Evolutionary conservation across 2,113 vertebrate genomes (phyloP).

Genomic region (Leucopsar rothschildi): DNA sequence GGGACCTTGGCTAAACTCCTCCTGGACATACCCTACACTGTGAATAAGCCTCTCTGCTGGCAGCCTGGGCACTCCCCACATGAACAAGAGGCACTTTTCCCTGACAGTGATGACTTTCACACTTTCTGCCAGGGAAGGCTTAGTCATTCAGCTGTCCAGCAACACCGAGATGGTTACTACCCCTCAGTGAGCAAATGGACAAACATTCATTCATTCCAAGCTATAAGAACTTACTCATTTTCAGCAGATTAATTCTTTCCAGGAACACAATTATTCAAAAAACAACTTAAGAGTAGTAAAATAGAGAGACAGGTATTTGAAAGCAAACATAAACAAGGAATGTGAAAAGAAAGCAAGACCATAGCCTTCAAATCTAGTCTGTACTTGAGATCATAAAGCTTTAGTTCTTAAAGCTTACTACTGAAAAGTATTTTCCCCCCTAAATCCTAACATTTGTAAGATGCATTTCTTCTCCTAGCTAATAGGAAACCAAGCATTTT

Average conservation of each 20-base stretch:
- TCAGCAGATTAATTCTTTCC: not conserved
- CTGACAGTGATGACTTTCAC: not conserved
- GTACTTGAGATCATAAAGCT: not conserved
- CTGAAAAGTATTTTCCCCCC: not conserved
- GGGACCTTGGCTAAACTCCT: not conserved
- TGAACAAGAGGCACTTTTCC: not conserved
- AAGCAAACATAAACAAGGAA: not conserved
- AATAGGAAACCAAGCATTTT: not conserved
- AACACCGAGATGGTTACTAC: not conserved
- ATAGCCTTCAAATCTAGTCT: not conserved
- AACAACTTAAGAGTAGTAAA: not conserved
- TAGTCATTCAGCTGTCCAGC: not conserved
- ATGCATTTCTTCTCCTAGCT: not conserved
- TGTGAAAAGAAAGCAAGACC: not conserved
- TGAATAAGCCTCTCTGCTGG: accelerated
- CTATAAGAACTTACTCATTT: not conserved
- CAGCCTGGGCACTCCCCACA: not conserved
- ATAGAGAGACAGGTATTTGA: not conserved
- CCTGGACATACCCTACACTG: accelerated
- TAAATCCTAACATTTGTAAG: not conserved
- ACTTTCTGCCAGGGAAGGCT: not conserved
- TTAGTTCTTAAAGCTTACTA: not conserved
- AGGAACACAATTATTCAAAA: not conserved
- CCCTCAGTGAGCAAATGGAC: not conserved
- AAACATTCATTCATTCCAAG: accelerated